Evolutionary conservation across 2,888 invertebrate genomes (phyloP).

Genomic region (Perithous albicinctus): DNA sequence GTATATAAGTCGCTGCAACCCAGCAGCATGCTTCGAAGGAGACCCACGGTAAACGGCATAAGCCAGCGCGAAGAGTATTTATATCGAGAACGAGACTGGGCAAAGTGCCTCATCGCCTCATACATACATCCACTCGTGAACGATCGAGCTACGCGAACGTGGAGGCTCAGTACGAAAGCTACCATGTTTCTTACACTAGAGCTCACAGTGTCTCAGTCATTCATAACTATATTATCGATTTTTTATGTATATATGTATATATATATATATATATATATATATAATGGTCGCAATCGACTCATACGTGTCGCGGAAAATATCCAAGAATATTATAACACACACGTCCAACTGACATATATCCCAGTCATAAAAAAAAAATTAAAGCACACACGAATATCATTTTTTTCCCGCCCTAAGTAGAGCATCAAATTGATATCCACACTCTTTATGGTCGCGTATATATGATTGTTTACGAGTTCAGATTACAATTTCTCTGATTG

Average conservation of each 20-base stretch:
- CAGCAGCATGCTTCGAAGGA: conserved; percentile 16
- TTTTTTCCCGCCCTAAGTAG: background rate
- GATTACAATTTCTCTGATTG: background rate
- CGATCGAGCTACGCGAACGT: conserved; percentile 47
- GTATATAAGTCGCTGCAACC: conserved; percentile 36
- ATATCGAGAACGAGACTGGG: conserved; percentile 64
- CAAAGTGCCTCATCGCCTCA: conserved; percentile 44
- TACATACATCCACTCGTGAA: conserved; percentile 41
- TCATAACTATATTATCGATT: conserved; percentile 61
- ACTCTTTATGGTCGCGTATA: background rate
- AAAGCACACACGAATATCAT: background rate
- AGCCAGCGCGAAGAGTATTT: conserved; percentile 64
- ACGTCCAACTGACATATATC: background rate
- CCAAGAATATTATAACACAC: background rate
- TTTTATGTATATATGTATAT: no score
- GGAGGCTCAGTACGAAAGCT: conserved; percentile 27
- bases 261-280: no score
- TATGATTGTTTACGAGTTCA: background rate
- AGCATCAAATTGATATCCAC: background rate
- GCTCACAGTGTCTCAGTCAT: conserved; percentile 54
- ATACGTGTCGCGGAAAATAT: background rate
- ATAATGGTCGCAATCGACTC: no score
- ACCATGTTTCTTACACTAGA: conserved; percentile 7
- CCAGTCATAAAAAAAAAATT: conserved; percentile 9
- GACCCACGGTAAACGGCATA: conserved; percentile 41